Base-by-base conservation (phyloP, 2,888 invertebrate genomes). In the Blomia tropicalis region DNA sequence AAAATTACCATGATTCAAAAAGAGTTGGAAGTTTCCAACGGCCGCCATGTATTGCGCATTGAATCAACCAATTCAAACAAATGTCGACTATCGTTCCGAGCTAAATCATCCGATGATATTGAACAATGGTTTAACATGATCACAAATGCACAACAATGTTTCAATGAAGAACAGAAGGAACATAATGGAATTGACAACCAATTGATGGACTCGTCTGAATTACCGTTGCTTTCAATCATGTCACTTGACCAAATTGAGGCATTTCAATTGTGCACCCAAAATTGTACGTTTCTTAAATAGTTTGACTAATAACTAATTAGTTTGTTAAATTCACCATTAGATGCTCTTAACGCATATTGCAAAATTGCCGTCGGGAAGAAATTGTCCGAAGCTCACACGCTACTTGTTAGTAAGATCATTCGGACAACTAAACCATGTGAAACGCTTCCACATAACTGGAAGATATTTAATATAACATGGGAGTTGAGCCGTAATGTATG, bases 341-440 rank as follows among this genome's bases (percentile, higher is more conserved):
- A 58, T 7, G 43, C 53, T 43, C 58, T 64, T 30, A 64, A 64
- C 43, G 47, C 43, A 19, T 64, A 47, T n/a, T 64, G 64, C 30
- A 58, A 31, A 14, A 27, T 64, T 5, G 56, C 30, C n/a, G 41
- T 64, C 22, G 64, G 58, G 11, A 27, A 29, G 29, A 56, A 32
- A 5, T 30, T 31, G 22, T 17, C 31, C 1, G 22, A 32, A 23
- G 14, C 32, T 27, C 61, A 61, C 14, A 41, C 4, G 14, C 32
- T 51, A 11, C 23, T 47, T 7, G 14, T n/a, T n/a, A 14, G 51
- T 27, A 7, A 19, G 22, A 7, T 19, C 7, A 47, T 27, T 22
- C n/a, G 51, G 51, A 47, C 51, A 7, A 25, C 51, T 14, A 11
- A 7, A 11, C 51, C 23, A 27, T 7, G 7, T 27, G 51, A 7